Conservation (phyloP, 2,113 vertebrate genomes). For the Pseudorasbora parva region DNA sequence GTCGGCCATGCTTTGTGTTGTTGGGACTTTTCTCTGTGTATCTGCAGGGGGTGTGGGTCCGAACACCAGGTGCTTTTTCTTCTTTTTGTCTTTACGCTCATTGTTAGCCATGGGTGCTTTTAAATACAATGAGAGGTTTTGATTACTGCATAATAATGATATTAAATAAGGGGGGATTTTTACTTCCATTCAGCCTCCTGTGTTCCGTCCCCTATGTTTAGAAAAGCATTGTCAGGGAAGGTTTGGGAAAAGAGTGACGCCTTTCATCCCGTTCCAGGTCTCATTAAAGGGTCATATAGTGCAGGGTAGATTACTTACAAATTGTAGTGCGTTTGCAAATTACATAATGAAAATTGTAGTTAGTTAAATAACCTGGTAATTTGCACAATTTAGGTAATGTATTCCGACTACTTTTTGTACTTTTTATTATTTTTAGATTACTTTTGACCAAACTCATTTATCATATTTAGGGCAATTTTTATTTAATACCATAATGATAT, state of each 20-base stretch:
- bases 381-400: background rate
- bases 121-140: slow-evolving; percentile 48
- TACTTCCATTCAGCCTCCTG: slow-evolving; percentile 36
- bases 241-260: slow-evolving; percentile 26
- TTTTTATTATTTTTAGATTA: background rate
- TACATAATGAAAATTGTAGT: background rate
- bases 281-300: slow-evolving; percentile 28
- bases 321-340: background rate
- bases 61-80: slow-evolving; percentile 47
- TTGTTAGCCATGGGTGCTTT: slow-evolving; percentile 47
- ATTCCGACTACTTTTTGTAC: background rate
- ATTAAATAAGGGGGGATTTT: slow-evolving; percentile 55
- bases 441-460: background rate
- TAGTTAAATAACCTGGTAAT: background rate
- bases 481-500: too few species aligned
- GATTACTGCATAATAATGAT: slow-evolving; percentile 49
- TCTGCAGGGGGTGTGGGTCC: background rate
- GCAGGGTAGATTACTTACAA: background rate
- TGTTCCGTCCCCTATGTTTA: slow-evolving; percentile 26
- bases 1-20: slow-evolving; percentile 50
- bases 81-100: slow-evolving; percentile 45
- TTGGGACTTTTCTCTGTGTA: slow-evolving; percentile 48
- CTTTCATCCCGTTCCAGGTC: slow-evolving; percentile 46
- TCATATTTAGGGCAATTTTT: background rate
- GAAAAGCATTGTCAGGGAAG: slow-evolving; percentile 32